phyloP scores from a whole-genome alignment of 1,140 invertebrate species.

The Drosophila auraria region DNA sequence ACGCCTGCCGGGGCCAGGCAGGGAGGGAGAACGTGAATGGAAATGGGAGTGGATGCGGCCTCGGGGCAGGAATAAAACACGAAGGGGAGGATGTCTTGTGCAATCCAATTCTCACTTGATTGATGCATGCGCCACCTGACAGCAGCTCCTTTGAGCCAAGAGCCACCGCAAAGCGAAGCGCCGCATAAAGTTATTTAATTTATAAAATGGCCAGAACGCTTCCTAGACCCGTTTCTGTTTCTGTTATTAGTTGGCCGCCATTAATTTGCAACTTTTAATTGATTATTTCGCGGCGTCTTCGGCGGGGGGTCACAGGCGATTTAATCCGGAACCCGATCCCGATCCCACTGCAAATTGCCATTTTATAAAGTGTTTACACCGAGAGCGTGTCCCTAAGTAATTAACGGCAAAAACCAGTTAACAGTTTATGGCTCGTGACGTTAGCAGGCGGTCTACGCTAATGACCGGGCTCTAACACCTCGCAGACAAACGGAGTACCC shows the following conservation, averaged over 20 bases:
- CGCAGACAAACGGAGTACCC: not conserved
- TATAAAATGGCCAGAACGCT: slow-evolving; percentile 69
- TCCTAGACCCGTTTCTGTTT: slow-evolving; percentile 39
- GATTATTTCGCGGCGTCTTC: slow-evolving; percentile 59
- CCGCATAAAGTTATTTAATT: slow-evolving; percentile 80
- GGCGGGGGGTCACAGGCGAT: slow-evolving; percentile 2
- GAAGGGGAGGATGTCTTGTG: slow-evolving; percentile 49
- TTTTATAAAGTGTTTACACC: slow-evolving; percentile 80
- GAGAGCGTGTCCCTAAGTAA: slow-evolving; percentile 70
- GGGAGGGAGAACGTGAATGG: slow-evolving; percentile 20
- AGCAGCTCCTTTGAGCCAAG: slow-evolving; percentile 13
- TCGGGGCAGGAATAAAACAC: not conserved
- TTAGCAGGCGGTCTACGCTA: slow-evolving; percentile 25
- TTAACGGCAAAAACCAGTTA: slow-evolving; percentile 63
- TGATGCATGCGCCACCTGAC: slow-evolving; percentile 81
- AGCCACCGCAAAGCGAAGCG: slow-evolving; percentile 48
- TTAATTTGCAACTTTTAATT: slow-evolving; percentile 83
- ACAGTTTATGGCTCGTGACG: slow-evolving; percentile 72
- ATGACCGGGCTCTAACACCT: slow-evolving; percentile 30
- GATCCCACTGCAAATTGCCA: slow-evolving; percentile 61
- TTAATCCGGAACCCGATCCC: slow-evolving; percentile 16
- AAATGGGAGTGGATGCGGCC: slow-evolving; percentile 2
- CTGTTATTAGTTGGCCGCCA: slow-evolving; percentile 63
- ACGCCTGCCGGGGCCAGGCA: slow-evolving; percentile 53
- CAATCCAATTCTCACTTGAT: slow-evolving; percentile 83